These are phyloP conservation scores for Tenrec ecaudatus DNA, from an alignment of 2,113 vertebrate species.

Conservation along the genomic window DNA sequence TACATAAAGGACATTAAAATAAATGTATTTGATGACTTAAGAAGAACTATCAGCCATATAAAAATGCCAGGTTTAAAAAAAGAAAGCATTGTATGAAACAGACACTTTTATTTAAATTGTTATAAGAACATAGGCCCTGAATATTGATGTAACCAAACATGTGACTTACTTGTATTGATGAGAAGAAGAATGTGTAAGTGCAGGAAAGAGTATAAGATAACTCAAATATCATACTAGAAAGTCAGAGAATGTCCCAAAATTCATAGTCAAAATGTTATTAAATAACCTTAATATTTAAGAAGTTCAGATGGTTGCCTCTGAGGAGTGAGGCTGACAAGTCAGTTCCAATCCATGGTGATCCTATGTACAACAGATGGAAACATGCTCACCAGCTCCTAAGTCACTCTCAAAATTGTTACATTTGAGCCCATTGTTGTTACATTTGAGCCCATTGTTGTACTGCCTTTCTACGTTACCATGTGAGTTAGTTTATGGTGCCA, in stretches of 20 bases:
- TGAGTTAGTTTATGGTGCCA: no score
- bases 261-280: neutral
- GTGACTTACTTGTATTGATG: neutral
- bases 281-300: neutral
- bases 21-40: neutral
- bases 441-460: no score
- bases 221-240: neutral
- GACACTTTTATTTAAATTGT: neutral
- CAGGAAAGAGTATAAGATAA: neutral
- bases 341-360: no score
- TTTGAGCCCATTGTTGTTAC: no score
- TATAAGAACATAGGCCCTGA: neutral
- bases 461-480: no score
- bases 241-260: conserved; percentile 11
- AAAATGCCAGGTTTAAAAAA: conserved; percentile 44
- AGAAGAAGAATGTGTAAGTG: neutral
- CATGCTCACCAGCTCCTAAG: no score
- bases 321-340: neutral
- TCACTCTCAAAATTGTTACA: no score
- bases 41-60: neutral
- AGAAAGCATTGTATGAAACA: conserved; percentile 11
- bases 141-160: conserved; percentile 10
- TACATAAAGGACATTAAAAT: neutral
- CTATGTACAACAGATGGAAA: no score
- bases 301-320: neutral